Percentiles rank a stretch among this genome's conserved stretches.
These are phyloP conservation scores for Cinclus cinclus DNA, from an alignment of 2,113 vertebrate genomes.

Conservation along the genomic window DNA sequence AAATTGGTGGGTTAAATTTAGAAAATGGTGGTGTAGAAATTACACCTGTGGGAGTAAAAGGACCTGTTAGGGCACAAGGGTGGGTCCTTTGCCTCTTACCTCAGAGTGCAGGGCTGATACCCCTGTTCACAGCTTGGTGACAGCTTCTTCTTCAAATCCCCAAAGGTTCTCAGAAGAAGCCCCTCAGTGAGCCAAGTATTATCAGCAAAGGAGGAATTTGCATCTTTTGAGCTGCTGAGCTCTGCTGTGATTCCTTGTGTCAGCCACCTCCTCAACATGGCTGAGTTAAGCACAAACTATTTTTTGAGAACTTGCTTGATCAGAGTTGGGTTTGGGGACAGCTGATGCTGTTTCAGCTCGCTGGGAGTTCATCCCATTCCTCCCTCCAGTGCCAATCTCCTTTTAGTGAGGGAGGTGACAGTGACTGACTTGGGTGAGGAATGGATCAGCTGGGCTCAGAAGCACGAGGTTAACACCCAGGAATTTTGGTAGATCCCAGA, in stretches of 20 bases:
- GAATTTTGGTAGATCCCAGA: not conserved
- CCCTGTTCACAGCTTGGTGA: not conserved
- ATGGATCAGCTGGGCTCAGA: not conserved
- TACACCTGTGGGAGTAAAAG: not conserved
- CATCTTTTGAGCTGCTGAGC: not conserved
- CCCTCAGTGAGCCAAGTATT: not conserved
- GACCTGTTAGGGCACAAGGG: not conserved
- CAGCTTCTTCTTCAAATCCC: not conserved
- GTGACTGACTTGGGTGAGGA: not conserved
- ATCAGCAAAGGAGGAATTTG: not conserved
- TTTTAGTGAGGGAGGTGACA: not conserved
- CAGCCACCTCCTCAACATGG: not conserved
- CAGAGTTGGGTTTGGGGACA: not conserved
- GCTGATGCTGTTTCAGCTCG: not conserved
- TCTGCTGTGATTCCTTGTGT: not conserved
- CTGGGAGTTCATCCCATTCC: fast-evolving
- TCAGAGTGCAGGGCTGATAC: not conserved
- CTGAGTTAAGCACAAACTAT: not conserved
- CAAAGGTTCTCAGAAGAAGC: not conserved
- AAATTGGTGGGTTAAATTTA: constrained; percentile 54
- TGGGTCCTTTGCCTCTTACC: not conserved
- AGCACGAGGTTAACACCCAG: not conserved
- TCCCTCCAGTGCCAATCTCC: not conserved
- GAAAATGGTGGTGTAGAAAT: not conserved
- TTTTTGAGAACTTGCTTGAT: not conserved